Evolutionary conservation across 2,797 vertebrate species (phyloP), one percentile per base, ranked within the genome.

Genomic region (Nannoperca australis): DNA sequence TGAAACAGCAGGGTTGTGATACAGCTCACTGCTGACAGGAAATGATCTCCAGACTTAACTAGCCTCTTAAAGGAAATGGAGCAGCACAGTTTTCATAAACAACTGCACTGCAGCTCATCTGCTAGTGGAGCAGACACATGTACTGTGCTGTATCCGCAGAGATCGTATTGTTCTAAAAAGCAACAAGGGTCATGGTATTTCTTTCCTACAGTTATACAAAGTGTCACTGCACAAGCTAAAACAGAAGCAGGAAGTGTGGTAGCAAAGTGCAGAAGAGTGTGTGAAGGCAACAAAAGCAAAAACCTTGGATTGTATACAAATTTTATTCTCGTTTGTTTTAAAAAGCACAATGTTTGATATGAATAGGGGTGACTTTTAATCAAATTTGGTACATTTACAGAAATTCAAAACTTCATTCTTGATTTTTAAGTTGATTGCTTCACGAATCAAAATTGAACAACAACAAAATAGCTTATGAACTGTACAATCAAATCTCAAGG

Each of bases 401-500:
- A 61, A 91, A 94, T 90, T 88, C 18, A 56, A 83, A 90, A 92
- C 87, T 87, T 92, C 82, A 86, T 91, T 93, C 55, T 90, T 82
- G 58, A 87, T 88, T 90, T 82, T 82, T 70, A 84, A 81, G 73
- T 81, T 85, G 89, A 88, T 85, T 83, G 73, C 87, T 88, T 92
- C 86, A 90, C 61, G 65, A 93, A 89, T 89, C 78, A 87, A 88
- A 85, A 89, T 84, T 49, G 38, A 87, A 89, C 72, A 87, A 87
- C 85, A 78, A 90, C 76, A 93, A 91, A 94, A 94, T 95, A 95
- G 95, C 95, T 96, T 96, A 95, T 95, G 88, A 88, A 92, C 93
- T 94, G 93, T 94, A 95, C 92, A 95, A 94, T 94, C 91, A 93
- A 91, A 94, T 90, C 90, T 89, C 83, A 90, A 90, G 91, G 88